Conservation (phyloP, 2,888 invertebrate species). For the Nebria salina region DNA sequence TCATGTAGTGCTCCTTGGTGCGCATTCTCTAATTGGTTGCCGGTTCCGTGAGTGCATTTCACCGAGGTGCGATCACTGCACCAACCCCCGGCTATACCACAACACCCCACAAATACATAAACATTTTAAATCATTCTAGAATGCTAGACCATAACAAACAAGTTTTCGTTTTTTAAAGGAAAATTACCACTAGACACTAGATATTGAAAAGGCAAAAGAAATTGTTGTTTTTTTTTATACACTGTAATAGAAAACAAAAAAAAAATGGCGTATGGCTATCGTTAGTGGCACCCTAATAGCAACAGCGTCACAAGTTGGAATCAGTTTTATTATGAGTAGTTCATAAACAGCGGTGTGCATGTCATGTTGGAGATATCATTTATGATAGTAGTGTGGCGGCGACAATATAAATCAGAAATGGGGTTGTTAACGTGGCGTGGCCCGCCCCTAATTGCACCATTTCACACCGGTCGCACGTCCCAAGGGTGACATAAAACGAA, state of each 20-base stretch:
- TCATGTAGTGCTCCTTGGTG: conserved; percentile 60
- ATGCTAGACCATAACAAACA: too few relatives aligned
- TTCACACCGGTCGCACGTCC: conserved; percentile 10
- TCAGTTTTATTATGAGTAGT: neutral
- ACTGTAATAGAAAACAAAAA: conserved; percentile 8
- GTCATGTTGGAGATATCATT: neutral
- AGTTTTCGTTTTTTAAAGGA: neutral
- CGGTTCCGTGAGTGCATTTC: neutral
- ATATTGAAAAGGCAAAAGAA: neutral
- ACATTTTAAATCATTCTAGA: too few relatives aligned
- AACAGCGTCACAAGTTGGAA: neutral
- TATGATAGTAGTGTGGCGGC: neutral
- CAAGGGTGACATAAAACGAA: conserved; percentile 3
- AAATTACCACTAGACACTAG: neutral
- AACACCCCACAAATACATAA: neutral
- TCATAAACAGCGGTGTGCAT: neutral
- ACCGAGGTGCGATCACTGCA: neutral
- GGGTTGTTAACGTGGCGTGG: neutral
- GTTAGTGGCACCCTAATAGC: neutral
- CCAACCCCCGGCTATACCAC: neutral
- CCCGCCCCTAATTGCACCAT: conserved; percentile 16
- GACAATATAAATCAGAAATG: neutral
- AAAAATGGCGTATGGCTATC: neutral
- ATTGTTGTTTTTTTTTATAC: neutral
- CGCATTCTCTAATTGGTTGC: conserved; percentile 31